Evolutionary conservation across 2,797 vertebrate genomes (phyloP).

Genomic region (Anas georgica): DNA sequence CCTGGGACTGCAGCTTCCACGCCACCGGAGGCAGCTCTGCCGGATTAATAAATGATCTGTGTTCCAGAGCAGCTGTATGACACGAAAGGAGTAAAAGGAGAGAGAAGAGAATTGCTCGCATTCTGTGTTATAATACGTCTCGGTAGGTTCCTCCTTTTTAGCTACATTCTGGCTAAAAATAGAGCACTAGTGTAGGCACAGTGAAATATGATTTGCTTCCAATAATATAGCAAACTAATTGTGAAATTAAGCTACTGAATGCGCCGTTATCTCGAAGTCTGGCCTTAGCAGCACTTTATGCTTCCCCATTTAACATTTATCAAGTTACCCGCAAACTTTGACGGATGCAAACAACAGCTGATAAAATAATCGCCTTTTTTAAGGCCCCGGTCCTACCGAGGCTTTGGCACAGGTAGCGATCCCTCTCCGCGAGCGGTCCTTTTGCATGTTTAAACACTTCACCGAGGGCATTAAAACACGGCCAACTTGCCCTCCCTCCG

Average conservation of each 20-base stretch:
- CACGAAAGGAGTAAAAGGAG: not conserved
- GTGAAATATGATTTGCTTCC: conserved; percentile 78
- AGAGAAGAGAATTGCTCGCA: conserved; percentile 42
- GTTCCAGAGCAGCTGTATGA: conserved; percentile 7
- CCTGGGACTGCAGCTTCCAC: not conserved
- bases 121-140: conserved; percentile 58
- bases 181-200: conserved; percentile 74
- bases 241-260: conserved; percentile 71
- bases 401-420: not conserved
- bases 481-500: not conserved
- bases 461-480: not conserved
- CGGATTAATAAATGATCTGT: not conserved
- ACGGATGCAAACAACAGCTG: conserved; percentile 19
- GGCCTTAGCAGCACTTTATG: conserved; percentile 52
- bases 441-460: not conserved
- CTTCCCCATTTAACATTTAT: conserved; percentile 55
- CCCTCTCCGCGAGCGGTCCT: not conserved
- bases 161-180: conserved; percentile 77
- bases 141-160: conserved; percentile 64
- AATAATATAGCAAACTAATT: conserved; percentile 77
- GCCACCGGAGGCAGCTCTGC: accelerated
- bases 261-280: conserved; percentile 47
- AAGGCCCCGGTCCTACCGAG: not conserved
- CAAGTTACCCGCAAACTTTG: conserved; percentile 54
- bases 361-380: not conserved